Evolutionary conservation across 2,888 invertebrate species (phyloP), one percentile per base, ranked within the genome.

Genomic region (Lithodes maja): DNA sequence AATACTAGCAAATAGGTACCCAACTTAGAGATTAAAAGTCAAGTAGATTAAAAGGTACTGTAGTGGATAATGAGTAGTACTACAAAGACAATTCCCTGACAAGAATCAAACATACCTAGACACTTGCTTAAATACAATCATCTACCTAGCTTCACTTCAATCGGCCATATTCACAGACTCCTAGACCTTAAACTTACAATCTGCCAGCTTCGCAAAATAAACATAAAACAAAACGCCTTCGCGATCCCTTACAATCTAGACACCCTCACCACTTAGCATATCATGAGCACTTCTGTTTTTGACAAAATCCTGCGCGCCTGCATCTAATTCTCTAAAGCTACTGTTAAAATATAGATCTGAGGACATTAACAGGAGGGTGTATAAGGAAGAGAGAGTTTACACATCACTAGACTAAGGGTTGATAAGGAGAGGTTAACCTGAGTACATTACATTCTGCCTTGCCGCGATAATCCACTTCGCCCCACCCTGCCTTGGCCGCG

Each of bases 271-370:
- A 61, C 61, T 61, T 61, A 61, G 5, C 61, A 12, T 61, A 61
- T 61, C 61, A 12, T 61, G 61, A 61, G 61, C 61, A 61, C 61
- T 61, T 61, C 61, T 61, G 61, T 61, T 61, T 33, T 61, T 61
- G 61, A 61, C 61, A 12, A 0, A 7, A 17, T 17, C n/a, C 17
- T 15, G 53, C 80, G 80, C 55, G 53, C 80, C 80, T 80, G 49
- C 68, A 61, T 82, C 81, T 82, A 82, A 82, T 68, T 68, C 15
- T 82, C 81, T 82, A 82, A 33, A 82, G 81, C 81, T 82, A 82
- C 68, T 82, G 81, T 82, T 71, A 82, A 82, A 82, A 82, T 82
- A 82, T 82, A 82, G 68, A 82, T 82, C 68, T 82, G 68, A 82
- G 53, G 81, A 82, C 68, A 82, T 82, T 68, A 82, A 82, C 81